These are phyloP conservation scores for Patiria pectinifera DNA, from an alignment of 53 echinoderm and acorn worm genomes.

Conservation along the genomic window DNA sequence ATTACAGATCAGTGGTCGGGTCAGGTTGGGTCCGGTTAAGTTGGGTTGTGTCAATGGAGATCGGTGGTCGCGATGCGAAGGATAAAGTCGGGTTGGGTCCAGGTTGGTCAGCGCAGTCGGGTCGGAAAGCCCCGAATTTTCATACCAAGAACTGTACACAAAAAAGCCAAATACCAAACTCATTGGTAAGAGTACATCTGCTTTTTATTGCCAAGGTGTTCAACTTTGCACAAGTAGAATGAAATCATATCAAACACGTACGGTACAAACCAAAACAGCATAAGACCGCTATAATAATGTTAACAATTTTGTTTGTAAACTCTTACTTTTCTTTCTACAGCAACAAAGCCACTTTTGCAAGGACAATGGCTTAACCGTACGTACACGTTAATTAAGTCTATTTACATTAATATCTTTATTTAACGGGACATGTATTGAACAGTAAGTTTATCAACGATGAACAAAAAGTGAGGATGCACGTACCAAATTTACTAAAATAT, in stretches of 20 bases:
- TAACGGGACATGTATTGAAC: no score
- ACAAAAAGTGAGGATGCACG: no score
- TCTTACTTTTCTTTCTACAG: not conserved
- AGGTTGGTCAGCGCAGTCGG: not conserved
- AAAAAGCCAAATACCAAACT: not conserved
- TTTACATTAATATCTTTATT: not conserved
- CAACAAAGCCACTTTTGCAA: not conserved
- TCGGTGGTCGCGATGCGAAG: no score
- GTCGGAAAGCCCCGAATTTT: not conserved
- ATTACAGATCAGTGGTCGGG: no score
- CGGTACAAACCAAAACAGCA: conserved; percentile 26
- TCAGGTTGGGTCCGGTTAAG: no score
- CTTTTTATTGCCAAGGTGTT: conserved; percentile 57
- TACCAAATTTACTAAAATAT: no score
- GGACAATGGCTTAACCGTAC: not conserved
- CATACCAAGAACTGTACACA: not conserved
- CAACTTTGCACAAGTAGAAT: conserved; percentile 12
- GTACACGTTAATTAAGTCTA: not conserved
- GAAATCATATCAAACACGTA: conserved; percentile 12
- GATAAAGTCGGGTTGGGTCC: no score
- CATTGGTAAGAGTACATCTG: conserved; percentile 33
- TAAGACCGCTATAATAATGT: not conserved
- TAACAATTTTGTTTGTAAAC: not conserved
- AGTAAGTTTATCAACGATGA: no score
- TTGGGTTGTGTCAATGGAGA: no score